Percentiles rank a stretch among this genome's conserved stretches.
phyloP scores from a whole-genome alignment of 2,113 vertebrate genomes.

The Laticauda laticaudata region DNA sequence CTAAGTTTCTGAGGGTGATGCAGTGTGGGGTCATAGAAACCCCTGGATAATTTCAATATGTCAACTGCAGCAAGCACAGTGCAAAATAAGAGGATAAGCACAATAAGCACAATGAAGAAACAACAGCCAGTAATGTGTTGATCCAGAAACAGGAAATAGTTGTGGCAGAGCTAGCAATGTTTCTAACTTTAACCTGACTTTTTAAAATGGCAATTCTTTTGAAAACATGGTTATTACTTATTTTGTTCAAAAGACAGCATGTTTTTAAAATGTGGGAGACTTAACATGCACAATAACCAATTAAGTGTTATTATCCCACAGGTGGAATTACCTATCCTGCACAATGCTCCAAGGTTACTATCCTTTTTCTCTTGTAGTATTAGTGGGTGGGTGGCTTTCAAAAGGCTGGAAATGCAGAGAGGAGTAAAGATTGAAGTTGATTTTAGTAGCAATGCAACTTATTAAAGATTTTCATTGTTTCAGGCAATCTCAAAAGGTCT shows the following conservation, averaged over 20 bases:
- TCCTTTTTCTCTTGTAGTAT: not conserved
- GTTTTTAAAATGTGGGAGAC: not conserved
- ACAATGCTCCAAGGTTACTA: not conserved
- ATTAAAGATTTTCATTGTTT: too few relatives aligned
- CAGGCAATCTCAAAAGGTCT: not conserved
- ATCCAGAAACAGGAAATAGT: not conserved
- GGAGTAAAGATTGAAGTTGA: not conserved
- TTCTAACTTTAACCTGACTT: not conserved
- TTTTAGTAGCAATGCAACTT: not conserved
- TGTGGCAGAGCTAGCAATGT: too few relatives aligned
- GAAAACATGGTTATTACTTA: not conserved
- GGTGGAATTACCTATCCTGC: not conserved
- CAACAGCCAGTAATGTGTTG: not conserved
- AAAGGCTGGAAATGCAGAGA: not conserved
- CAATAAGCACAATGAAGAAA: too few relatives aligned
- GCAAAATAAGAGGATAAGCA: not conserved
- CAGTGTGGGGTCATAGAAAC: too few relatives aligned
- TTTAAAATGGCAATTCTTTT: not conserved
- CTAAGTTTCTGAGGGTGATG: too few relatives aligned
- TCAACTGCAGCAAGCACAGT: not conserved
- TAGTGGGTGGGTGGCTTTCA: not conserved
- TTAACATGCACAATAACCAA: not conserved
- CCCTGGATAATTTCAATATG: too few relatives aligned
- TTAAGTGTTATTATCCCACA: not conserved
- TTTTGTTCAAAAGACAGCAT: not conserved